These are phyloP conservation scores for Oophaga sylvatica DNA, from an alignment of 2,797 vertebrate genomes.

Conservation along the genomic window DNA sequence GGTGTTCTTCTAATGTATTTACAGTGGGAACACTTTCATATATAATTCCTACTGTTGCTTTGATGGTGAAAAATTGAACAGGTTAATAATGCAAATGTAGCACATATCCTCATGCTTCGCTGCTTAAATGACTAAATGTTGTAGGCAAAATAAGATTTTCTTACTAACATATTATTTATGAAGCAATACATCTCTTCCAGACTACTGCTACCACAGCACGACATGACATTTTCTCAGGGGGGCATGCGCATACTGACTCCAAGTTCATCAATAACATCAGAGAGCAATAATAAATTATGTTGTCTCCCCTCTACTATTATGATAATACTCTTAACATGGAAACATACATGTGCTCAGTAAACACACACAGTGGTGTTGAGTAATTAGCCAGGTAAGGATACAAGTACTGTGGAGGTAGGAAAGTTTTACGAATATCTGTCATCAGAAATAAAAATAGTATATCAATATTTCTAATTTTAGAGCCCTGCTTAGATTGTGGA, in stretches of 20 bases:
- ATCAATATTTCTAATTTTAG: background rate
- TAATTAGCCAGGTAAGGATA: background rate
- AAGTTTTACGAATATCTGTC: background rate
- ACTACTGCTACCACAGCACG: constrained; percentile 47
- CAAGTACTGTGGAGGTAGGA: background rate
- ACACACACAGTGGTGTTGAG: background rate
- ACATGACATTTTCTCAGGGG: constrained; percentile 53
- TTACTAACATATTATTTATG: constrained; percentile 55
- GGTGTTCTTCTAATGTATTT: constrained; percentile 39
- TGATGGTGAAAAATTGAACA: constrained; percentile 52
- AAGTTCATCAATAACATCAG: constrained; percentile 44
- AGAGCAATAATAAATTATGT: constrained; percentile 38
- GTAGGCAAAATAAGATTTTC: constrained; percentile 54
- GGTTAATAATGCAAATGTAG: constrained; percentile 57
- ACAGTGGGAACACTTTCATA: constrained; percentile 46
- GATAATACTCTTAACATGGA: background rate
- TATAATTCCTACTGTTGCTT: constrained; percentile 41
- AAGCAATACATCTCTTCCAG: constrained; percentile 57
- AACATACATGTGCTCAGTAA: constrained; percentile 10
- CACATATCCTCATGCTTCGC: constrained; percentile 36
- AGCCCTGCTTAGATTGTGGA: background rate
- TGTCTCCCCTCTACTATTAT: constrained; percentile 8
- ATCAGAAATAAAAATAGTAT: background rate
- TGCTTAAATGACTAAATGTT: constrained; percentile 46
- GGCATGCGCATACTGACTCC: constrained; percentile 26